Percentiles rank a stretch among this genome's conserved stretches.
Conservation (phyloP, 2,797 vertebrate genomes). For the Salarias fasciatus region DNA sequence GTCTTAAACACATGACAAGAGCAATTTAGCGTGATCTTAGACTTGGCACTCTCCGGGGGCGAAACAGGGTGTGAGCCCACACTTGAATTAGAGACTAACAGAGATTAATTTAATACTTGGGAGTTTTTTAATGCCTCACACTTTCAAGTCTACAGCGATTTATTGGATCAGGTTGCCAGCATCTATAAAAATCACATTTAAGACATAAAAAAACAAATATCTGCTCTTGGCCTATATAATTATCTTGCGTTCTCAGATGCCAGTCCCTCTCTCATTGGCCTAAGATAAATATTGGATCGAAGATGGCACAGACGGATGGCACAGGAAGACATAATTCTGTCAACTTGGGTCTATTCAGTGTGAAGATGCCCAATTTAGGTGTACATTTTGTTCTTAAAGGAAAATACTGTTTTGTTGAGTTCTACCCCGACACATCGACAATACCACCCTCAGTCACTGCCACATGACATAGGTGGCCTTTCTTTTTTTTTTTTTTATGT, state of each 20-base stretch:
- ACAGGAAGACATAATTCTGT: conserved; percentile 78
- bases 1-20: conserved; percentile 85
- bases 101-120: conserved; percentile 86
- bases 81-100: conserved; percentile 83
- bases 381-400: conserved; percentile 69
- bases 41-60: conserved; percentile 81
- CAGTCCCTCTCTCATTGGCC: conserved; percentile 74
- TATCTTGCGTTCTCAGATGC: conserved; percentile 83
- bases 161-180: conserved; percentile 83
- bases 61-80: conserved; percentile 81
- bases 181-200: conserved; percentile 84
- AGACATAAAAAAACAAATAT: conserved; percentile 82
- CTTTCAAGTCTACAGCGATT: conserved; percentile 81
- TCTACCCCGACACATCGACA: too few species aligned
- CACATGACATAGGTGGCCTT: too few species aligned
- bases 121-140: conserved; percentile 80
- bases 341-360: conserved; percentile 74
- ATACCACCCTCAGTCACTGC: too few species aligned
- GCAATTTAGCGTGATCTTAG: conserved; percentile 84
- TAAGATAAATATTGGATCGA: conserved; percentile 76
- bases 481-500: too few species aligned
- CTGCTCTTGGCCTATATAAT: conserved; percentile 82
- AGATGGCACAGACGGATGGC: conserved; percentile 75
- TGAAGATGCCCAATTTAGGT: conserved; percentile 72
- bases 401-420: conserved; percentile 34